Evolutionary conservation across 2,888 invertebrate species (phyloP), one percentile per base, ranked within the genome.

Genomic region (Lapara coniferarum): DNA sequence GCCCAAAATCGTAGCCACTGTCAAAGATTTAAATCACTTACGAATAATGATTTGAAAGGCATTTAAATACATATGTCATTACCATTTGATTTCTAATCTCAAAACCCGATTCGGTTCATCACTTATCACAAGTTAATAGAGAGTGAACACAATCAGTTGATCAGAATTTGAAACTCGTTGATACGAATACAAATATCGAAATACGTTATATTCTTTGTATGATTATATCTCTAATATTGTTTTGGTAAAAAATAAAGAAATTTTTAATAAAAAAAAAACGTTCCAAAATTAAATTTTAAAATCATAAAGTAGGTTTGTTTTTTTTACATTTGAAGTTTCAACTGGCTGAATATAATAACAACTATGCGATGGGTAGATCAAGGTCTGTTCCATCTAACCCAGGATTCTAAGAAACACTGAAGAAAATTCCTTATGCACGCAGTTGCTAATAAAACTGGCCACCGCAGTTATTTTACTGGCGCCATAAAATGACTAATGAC

Each of bases 51-150:
- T 63, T 63, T 63, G 63, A 63, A 63, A 63, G 63, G 63, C 46
- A 63, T 63, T 46, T 63, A 19, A 63, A 59, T 59, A 44, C 59
- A 37, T 46, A 63, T 63, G 49, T 63, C 63, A 49, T 46, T 63
- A 63, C 63, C 49, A 63, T 63, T 49, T 46, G 46, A 63, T 63
- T 63, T 63, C 63, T 63, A 63, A 19, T 63, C 49, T 63, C 46
- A 46, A 63, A 63, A 63, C 63, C 13, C 63, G 63, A 63, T 63
- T 63, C 19, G 63, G 19, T 63, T 46, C 63, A 63, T 63, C 63
- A 46, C 63, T 49, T 63, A 44, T 46, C 46, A 19, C 19, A 49
- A 19, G 6, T 46, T 19, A 63, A 49, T 63, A 57, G 30, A 57
- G 30, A 57, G 57, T 30, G 12, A 63, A 63, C 59, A 63, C 6